These are phyloP conservation scores for Vannuccia rotundouncinata DNA, from an alignment of 2,888 invertebrate species.

Conservation along the genomic window DNA sequence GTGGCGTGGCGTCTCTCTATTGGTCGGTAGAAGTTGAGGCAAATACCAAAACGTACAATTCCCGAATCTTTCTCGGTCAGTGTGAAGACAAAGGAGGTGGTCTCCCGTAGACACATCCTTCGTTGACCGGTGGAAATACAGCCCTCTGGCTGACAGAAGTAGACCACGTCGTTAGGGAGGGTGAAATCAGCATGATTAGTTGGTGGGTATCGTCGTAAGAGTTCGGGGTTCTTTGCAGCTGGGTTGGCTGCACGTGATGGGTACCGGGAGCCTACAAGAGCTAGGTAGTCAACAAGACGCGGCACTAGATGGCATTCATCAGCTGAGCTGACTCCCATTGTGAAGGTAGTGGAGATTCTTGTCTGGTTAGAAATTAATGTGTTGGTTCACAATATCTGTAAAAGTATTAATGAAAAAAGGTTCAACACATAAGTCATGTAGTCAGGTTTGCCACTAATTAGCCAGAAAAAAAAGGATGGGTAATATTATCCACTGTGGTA, in stretches of 20 bases:
- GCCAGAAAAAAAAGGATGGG: no score
- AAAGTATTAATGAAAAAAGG: no score
- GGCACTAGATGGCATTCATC: slow-evolving; percentile 47
- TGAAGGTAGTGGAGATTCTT: no score
- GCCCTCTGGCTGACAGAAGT: slow-evolving; percentile 98
- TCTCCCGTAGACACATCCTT: slow-evolving; percentile 65
- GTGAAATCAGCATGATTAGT: slow-evolving; percentile 94
- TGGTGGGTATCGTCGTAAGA: slow-evolving; percentile 80
- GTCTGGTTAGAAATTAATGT: no score
- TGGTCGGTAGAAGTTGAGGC: slow-evolving; percentile 93
- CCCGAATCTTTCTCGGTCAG: slow-evolving; percentile 97
- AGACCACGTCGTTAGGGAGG: slow-evolving; percentile 92
- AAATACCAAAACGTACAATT: slow-evolving; percentile 72
- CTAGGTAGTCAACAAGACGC: slow-evolving; percentile 76
- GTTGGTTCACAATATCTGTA: no score
- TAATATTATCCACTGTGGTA: no score
- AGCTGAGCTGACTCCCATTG: background rate
- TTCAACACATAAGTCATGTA: no score
- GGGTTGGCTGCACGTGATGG: slow-evolving; percentile 59
- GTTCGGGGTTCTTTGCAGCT: slow-evolving; percentile 74
- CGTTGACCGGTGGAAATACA: slow-evolving; percentile 79
- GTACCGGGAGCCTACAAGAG: slow-evolving; percentile 80
- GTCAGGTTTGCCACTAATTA: no score
- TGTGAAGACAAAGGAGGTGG: slow-evolving; percentile 92
- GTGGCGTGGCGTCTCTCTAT: slow-evolving; percentile 57